phyloP scores from a whole-genome alignment of 2,888 invertebrate species.

The Drosophila anceps region DNA sequence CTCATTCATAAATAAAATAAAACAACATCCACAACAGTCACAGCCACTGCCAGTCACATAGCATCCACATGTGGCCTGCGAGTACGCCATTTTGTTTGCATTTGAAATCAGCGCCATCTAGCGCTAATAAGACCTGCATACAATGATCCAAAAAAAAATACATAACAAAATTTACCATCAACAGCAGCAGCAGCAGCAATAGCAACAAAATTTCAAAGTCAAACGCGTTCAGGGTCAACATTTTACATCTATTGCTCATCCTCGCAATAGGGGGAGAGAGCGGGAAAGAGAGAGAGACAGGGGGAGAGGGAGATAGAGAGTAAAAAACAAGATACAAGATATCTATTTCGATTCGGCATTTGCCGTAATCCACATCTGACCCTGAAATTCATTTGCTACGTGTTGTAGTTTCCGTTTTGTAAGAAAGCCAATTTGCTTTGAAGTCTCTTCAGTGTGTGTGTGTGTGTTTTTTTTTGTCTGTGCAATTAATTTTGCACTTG shows the following conservation, averaged over 20 bases:
- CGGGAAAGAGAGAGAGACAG: conserved; percentile 1
- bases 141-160: neutral
- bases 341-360: conserved; percentile 44
- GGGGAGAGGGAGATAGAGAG: neutral
- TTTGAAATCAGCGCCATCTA: conserved; percentile 68
- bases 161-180: conserved; percentile 3
- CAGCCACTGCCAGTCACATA: conserved; percentile 7
- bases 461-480: conserved; percentile 18
- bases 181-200: neutral
- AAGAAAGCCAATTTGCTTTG: conserved; percentile 72
- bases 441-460: conserved; percentile 17
- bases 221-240: conserved; percentile 55
- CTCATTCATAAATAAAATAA: conserved; percentile 74
- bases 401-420: conserved; percentile 76
- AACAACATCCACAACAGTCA: conserved; percentile 32
- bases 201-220: conserved; percentile 40
- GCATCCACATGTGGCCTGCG: conserved; percentile 24
- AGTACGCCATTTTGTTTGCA: conserved; percentile 62
- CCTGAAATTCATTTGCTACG: conserved; percentile 76
- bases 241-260: conserved; percentile 59
- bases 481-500: conserved; percentile 62
- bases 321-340: conserved; percentile 32
- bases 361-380: conserved; percentile 69
- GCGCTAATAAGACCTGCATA: conserved; percentile 62
- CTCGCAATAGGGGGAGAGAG: conserved; percentile 28